phyloP scores from a whole-genome alignment of 2,113 vertebrate species.

The Megalops atlanticus region DNA sequence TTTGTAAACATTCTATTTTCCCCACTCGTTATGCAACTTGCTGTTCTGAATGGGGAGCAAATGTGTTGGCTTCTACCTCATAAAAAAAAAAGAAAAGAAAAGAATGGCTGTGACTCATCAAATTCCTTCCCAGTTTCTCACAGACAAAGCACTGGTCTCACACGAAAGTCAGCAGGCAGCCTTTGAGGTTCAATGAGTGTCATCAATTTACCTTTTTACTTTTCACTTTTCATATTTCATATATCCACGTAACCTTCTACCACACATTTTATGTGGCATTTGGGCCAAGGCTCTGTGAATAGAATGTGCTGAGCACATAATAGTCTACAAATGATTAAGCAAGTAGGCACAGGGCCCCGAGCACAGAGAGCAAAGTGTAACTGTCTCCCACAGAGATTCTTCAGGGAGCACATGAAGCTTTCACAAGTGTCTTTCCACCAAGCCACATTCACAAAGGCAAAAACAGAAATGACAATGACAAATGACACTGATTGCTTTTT shows the following conservation, averaged over 20 bases:
- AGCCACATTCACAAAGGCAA: neutral
- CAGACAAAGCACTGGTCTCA: neutral
- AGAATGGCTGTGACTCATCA: neutral
- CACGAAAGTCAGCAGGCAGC: neutral
- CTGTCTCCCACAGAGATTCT: constrained; percentile 21
- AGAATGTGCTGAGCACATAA: neutral
- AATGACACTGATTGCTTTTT: neutral
- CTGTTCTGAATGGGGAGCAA: neutral
- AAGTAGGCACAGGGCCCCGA: constrained; percentile 8
- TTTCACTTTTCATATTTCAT: neutral
- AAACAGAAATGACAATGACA: neutral
- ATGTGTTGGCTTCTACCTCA: neutral
- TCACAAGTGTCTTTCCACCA: neutral
- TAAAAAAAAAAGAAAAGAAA: too few relatives aligned
- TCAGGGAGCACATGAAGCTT: neutral
- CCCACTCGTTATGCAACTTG: neutral
- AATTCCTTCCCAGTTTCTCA: neutral
- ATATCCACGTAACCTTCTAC: neutral
- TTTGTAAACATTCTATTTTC: neutral
- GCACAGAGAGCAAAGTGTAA: constrained; percentile 37
- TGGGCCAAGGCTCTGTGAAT: neutral
- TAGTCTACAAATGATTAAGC: constrained; percentile 56
- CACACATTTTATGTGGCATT: neutral
- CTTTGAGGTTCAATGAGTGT: neutral
- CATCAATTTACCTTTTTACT: neutral